phyloP scores from a whole-genome alignment of 2,113 vertebrate species.

The Mus spicilegus region DNA sequence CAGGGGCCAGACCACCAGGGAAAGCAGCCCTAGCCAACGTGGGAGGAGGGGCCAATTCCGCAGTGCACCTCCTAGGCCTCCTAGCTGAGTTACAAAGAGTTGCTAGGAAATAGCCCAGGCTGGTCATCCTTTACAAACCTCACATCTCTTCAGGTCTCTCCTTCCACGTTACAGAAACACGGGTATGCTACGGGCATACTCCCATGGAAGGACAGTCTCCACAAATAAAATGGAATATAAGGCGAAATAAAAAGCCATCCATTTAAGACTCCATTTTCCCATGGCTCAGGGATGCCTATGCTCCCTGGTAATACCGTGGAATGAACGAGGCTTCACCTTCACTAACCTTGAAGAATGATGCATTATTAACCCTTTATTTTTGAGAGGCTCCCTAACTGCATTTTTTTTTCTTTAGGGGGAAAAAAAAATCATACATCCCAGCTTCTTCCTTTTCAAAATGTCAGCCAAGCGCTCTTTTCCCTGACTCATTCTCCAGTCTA shows the following conservation, averaged over 20 bases:
- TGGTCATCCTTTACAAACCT: conserved; percentile 66
- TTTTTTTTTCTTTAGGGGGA: neutral
- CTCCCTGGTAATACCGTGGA: conserved; percentile 52
- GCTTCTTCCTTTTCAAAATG: conserved; percentile 77
- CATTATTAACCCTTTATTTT: conserved; percentile 93
- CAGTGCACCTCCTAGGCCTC: conserved; percentile 53
- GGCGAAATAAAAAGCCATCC: neutral
- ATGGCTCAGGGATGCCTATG: conserved; percentile 65
- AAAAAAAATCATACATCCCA: neutral
- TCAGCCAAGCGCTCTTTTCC: conserved; percentile 79
- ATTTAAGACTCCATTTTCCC: neutral
- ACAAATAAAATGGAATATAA: neutral
- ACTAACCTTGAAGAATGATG: conserved; percentile 95
- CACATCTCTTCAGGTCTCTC: neutral
- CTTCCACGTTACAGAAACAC: conserved; percentile 6
- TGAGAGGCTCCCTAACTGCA: neutral
- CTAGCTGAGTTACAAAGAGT: conserved; percentile 60
- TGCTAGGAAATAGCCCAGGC: conserved; percentile 74
- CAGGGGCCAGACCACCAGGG: neutral
- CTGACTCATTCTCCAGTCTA: conserved; percentile 72
- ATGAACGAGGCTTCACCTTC: conserved; percentile 90
- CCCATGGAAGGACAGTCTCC: neutral
- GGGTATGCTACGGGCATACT: conserved; percentile 58
- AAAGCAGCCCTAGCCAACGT: neutral
- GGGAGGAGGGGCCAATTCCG: neutral